Evolutionary conservation across 2,797 vertebrate species (phyloP).

Genomic region (Lates japonicus): DNA sequence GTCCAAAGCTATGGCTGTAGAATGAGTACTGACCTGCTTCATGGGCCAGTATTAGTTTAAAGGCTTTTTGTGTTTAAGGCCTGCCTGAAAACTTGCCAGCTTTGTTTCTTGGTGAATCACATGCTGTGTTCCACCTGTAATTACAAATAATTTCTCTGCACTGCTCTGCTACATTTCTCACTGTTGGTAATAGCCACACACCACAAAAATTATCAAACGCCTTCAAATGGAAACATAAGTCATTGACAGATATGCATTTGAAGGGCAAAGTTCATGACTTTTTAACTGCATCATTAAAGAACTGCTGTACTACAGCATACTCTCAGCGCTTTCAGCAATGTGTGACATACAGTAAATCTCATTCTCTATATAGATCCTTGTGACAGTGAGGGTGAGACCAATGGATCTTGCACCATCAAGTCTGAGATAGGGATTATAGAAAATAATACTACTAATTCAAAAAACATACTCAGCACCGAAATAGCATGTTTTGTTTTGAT

Average conservation of each 20-base stretch:
- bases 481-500: constrained; percentile 1
- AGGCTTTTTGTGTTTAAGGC: constrained; percentile 15
- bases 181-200: constrained; percentile 7
- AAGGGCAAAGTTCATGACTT: constrained; percentile 16
- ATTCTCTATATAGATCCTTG: not conserved
- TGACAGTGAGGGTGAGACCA: constrained; percentile 18
- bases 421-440: constrained; percentile 9
- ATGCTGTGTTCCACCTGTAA: constrained; percentile 13
- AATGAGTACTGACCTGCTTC: constrained; percentile 4
- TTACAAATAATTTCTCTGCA: not conserved
- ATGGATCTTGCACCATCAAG: constrained; percentile 23
- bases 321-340: constrained; percentile 4
- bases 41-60: constrained; percentile 24
- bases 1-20: not conserved
- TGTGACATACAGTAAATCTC: constrained; percentile 24
- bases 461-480: not conserved
- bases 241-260: not conserved
- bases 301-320: not conserved
- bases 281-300: constrained; percentile 34
- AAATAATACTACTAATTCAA: not conserved
- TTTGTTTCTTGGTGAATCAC: constrained; percentile 29
- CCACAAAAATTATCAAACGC: not conserved
- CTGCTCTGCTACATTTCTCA: not conserved
- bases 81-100: constrained; percentile 3
- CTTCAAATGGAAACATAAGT: constrained; percentile 10